Conservation (phyloP, 2,797 vertebrate genomes). For the Gobionotothen gibberifrons region DNA sequence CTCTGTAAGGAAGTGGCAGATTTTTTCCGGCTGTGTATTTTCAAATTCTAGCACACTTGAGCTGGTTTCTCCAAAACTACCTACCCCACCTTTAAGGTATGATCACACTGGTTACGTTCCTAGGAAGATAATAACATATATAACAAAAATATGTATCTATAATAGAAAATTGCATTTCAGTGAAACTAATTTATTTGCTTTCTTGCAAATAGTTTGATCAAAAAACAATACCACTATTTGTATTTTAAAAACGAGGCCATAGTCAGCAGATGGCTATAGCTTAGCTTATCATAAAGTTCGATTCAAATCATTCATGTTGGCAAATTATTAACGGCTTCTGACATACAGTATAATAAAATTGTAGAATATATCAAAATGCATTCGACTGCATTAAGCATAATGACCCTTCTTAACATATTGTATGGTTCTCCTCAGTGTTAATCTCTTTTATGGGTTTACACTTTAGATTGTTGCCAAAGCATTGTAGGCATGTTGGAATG, state of each 20-base stretch:
- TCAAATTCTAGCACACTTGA: too few species aligned
- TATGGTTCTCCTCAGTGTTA: constrained; percentile 21
- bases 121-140: neutral
- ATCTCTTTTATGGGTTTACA: constrained; percentile 43
- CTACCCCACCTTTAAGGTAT: too few species aligned
- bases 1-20: too few species aligned
- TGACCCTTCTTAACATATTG: constrained; percentile 16
- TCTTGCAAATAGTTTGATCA: too few species aligned
- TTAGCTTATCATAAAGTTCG: too few species aligned
- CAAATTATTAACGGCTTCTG: neutral
- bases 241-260: too few species aligned
- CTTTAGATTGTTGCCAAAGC: constrained; percentile 27
- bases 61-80: too few species aligned
- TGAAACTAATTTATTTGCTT: neutral
- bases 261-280: too few species aligned
- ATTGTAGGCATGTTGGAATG: constrained; percentile 34
- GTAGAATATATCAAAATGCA: constrained; percentile 16
- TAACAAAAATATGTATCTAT: neutral
- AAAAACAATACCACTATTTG: too few species aligned
- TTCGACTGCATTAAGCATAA: constrained; percentile 22
- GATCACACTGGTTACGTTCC: neutral
- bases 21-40: too few species aligned
- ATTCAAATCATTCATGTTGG: neutral
- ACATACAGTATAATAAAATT: neutral
- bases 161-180: neutral